phyloP scores from a whole-genome alignment of 2,888 invertebrate genomes.

The Smittia sp. region DNA sequence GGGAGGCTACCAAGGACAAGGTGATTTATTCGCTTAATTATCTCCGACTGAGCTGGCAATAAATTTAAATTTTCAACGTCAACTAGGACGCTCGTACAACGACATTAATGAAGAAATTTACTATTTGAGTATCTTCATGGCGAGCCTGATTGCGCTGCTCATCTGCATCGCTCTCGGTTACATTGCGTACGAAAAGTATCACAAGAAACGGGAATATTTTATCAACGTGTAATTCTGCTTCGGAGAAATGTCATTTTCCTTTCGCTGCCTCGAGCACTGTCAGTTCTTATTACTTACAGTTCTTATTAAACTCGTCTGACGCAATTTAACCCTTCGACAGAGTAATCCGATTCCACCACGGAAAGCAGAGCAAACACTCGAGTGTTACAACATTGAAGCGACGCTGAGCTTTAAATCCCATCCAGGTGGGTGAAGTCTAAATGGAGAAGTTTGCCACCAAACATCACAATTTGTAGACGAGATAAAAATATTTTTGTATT shows the following conservation, averaged over 20 bases:
- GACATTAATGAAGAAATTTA: constrained; percentile 39
- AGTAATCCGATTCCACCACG: too few species aligned
- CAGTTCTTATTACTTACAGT: too few species aligned
- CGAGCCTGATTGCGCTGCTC: constrained; percentile 17
- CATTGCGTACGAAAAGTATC: constrained; percentile 33
- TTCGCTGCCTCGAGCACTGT: too few species aligned
- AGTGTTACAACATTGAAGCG: too few species aligned
- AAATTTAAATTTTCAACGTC: constrained; percentile 1
- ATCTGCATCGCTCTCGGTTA: constrained; percentile 26
- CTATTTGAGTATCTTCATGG: constrained; percentile 31
- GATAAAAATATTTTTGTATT: not conserved
- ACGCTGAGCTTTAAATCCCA: too few species aligned
- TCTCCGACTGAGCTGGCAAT: not conserved
- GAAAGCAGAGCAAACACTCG: too few species aligned
- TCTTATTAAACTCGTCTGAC: too few species aligned
- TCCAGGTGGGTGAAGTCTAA: too few species aligned
- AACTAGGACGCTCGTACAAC: constrained; percentile 32
- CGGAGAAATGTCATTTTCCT: too few species aligned
- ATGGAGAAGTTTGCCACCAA: too few species aligned
- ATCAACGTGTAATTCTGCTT: constrained; percentile 22
- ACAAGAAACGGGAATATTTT: constrained; percentile 35
- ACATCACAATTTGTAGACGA: not conserved
- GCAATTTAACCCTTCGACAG: too few species aligned
- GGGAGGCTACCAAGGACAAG: not conserved
- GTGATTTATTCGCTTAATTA: constrained; percentile 23